Evolutionary conservation across 2,888 invertebrate species (phyloP), one percentile per base, ranked within the genome.

Genomic region (Cantharis rustica): DNA sequence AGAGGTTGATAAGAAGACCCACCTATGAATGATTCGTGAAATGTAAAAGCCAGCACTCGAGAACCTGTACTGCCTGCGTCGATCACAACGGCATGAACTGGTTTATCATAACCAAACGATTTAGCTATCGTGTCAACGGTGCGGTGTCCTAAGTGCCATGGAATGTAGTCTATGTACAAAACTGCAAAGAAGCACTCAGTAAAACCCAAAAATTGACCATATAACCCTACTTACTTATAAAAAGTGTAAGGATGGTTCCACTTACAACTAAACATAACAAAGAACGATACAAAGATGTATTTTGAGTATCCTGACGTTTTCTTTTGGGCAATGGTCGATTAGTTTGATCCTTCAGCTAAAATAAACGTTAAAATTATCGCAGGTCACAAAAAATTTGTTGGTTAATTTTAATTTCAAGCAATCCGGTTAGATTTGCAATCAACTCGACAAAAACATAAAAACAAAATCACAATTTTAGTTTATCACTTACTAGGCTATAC

Each of bases 41-140:
- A 96, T 83, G 93, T 93, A 86, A 95, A 96, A 5, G 95, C 95
- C 79, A 95, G 88, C 17, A 96, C 93, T 81, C 98, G 91, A 79
- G 96, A 94, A 1, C 98, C 98, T 0, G 98, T 98, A 75, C 97
- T 97, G 2, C 98, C 98, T 4, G 97, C 98, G 89, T 98, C 98
- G 81, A 98, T 94, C 82, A 98, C 93, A 20, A 97, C 95, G 0
- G 96, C 96, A 89, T 97, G 93, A 68, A 92, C 91, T 61, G 91
- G 90, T 82, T 92, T 91, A 83, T 92, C 91, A 84, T 95, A 92
- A 68, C 95, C 95, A 63, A 95, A 95, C 70, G 90, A 91, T 84
- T 93, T 92, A 20, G 94, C 95, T 76, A 95, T 86, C n/a, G 91
- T 91, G 84, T 95, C 95, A 79, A 95, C 88, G 85, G 93, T 91